Percentiles rank a stretch among this genome's conserved stretches.
Conservation (phyloP, 2,797 vertebrate genomes). For the Strix occidentalis region DNA sequence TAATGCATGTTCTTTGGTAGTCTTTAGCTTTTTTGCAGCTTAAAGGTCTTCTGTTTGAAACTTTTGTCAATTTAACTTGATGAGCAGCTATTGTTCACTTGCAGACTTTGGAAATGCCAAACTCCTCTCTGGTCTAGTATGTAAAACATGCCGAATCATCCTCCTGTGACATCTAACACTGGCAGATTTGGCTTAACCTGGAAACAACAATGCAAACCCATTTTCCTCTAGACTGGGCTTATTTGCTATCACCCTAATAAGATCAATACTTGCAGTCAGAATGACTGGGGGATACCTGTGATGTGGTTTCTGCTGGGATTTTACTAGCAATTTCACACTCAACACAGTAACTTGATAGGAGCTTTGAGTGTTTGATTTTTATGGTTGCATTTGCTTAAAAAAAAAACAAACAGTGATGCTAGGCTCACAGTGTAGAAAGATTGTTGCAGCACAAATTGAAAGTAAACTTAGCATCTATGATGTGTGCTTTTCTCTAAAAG, state of each 20-base stretch:
- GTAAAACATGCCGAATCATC: neutral
- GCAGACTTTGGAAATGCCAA: neutral
- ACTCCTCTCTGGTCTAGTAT: neutral
- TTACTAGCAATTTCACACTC: neutral
- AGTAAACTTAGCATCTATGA: neutral
- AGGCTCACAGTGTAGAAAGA: neutral
- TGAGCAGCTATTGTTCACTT: neutral
- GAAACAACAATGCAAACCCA: neutral
- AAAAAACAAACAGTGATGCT: no score
- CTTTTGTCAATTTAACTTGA: neutral
- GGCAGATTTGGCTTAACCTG: neutral
- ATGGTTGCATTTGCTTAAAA: neutral
- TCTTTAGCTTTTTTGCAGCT: neutral
- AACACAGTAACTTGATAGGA: neutral
- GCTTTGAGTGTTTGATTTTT: neutral
- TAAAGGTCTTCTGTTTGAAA: neutral
- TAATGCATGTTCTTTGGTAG: neutral
- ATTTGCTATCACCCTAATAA: neutral
- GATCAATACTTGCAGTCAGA: neutral
- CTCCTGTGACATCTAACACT: neutral
- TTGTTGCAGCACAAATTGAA: neutral
- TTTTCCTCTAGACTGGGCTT: neutral
- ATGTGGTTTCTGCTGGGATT: neutral
- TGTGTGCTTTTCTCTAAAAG: neutral
- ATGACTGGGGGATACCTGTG: neutral